Evolutionary conservation across 2,888 invertebrate species (phyloP), one percentile per base, ranked within the genome.

Genomic region (Gonocerus acuteangulatus): DNA sequence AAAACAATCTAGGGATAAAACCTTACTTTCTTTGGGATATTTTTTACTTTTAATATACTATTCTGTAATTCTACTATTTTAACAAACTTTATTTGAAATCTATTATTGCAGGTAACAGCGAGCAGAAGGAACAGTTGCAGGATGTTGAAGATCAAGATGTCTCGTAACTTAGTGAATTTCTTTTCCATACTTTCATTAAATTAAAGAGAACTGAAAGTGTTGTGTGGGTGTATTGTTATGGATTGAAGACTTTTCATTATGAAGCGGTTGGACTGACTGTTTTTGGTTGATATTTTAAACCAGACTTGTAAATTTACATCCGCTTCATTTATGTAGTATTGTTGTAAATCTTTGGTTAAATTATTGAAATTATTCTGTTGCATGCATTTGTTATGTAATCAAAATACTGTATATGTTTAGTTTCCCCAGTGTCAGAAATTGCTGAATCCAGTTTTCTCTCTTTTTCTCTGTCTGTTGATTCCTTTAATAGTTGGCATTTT

Each of bases 121-220:
- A 93, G 79, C 88, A 87, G 73, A 92, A 91, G 79, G 90, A 89
- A 77, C 86, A 87, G 77, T 83, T 90, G 76, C 90, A 91, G 78
- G 94, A 94, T 78, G 89, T 86, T 74, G 93, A 94, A 77, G 92
- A 92, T 78, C 92, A 93, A 79, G 93, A 93, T 80, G 91, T 91
- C 79, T 92, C 92, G 87, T 92, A 92, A 92, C 66, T 66, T 62
- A 18, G 57, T 62, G 62, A 57, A 48, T 34, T 22, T 23, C 27
- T 42, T 23, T 49, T 39, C n/a, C 48, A 59, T 23, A 48, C 34
- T 48, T 59, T 48, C 23, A 59, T 48, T 49, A 39, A 39, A n/a
- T 48, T 48, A 44, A 49, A 47, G 47, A 60, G 48, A 60, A 42
- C 52, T 34, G 47, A 51, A 61, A 64, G 62, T 64, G 64, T 62